Base-by-base conservation (phyloP, 2,888 invertebrate species). In the Scaptodrosophila latifasciaeformis region DNA sequence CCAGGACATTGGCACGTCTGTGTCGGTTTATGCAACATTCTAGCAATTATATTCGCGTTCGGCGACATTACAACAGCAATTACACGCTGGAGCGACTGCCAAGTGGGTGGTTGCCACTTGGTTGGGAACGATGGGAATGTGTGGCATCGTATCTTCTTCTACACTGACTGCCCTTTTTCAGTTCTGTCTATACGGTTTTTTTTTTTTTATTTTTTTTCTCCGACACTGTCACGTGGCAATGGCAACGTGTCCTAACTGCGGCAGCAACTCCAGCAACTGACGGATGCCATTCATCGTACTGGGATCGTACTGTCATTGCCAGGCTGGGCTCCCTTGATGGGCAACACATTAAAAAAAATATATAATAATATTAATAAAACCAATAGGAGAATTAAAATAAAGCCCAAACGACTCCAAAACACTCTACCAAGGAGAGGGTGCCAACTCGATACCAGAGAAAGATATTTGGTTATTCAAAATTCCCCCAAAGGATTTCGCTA, bases 21-120 rank as follows among this genome's bases (percentile, higher is more conserved):
- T 51, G 13, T 43, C 54, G 53, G 67, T 53, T 56, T 71, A 53
- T 62, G 81, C 79, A 81, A 75, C 74, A 81, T 81, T 75, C 81
- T 71, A 81, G 75, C 75, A 75, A 75, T 75, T 75, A 81, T 75
- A 75, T 81, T 80, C 81, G 72, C 81, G 81, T 80, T 80, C 70
- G 59, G 75, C 67, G 64, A 74, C 78, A 74, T 74, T 74, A 80
- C 72, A 74, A 80, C 72, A 75, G 72, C 72, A 74, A 74, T 74
- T 74, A 74, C 72, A 74, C 78, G 81, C 78, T 77, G 72, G 58
- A 69, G 57, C 55, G 61, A 71, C 68, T 77, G 70, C 66, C 61
- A 58, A 50, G 59, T 54, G 76, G 52, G 24, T 24, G 24, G 24
- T 7, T 24, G 24, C 24, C 24, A 7, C 24, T 5, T 24, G 7